Percentiles rank a stretch among this genome's conserved stretches.
phyloP scores from a whole-genome alignment of 2,797 vertebrate species.

The Lophotriccus pileatus region DNA sequence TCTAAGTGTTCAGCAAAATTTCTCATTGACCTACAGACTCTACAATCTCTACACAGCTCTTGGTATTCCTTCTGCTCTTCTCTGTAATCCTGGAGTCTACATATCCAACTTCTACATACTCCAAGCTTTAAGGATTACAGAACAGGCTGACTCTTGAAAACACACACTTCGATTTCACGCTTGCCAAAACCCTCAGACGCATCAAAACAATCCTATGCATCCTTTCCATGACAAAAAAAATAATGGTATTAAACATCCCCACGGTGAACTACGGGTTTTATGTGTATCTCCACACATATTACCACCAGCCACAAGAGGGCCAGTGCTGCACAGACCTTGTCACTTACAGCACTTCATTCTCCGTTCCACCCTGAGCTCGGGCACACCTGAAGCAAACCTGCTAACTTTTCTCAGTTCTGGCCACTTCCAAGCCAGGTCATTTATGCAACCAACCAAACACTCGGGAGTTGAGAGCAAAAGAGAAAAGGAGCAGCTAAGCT shows the following conservation, averaged over 20 bases:
- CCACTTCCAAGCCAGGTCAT: background rate
- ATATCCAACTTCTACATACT: background rate
- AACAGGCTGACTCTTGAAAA: background rate
- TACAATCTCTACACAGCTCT: background rate
- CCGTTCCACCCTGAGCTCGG: background rate
- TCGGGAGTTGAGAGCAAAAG: background rate
- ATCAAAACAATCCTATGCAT: background rate
- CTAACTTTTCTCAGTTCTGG: background rate
- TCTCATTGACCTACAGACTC: background rate
- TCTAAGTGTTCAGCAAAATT: background rate
- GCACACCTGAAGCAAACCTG: background rate
- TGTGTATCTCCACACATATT: background rate
- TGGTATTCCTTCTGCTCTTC: background rate
- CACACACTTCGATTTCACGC: background rate
- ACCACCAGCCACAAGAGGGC: slow-evolving; percentile 29
- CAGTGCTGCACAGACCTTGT: background rate
- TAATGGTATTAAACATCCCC: background rate
- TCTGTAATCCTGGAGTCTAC: background rate
- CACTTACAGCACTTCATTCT: background rate
- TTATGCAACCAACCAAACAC: accelerated
- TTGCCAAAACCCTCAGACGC: background rate
- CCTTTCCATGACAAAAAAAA: background rate
- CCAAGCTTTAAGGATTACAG: background rate
- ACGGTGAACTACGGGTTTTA: background rate
- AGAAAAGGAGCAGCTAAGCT: background rate